Conservation (phyloP, 1,140 invertebrate genomes). For the Megathymus violae region DNA sequence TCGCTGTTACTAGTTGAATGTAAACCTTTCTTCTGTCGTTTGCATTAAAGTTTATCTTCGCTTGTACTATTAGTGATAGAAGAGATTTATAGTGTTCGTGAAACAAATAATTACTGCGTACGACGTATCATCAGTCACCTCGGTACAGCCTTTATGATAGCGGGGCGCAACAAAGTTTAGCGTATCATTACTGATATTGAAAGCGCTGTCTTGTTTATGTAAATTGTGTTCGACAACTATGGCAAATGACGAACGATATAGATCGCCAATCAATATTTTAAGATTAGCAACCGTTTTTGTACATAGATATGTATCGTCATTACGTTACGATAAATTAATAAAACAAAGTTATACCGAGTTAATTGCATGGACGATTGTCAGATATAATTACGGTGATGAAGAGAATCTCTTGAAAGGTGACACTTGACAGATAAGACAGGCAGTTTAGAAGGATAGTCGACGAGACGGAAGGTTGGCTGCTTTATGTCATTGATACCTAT, state of each 20-base stretch:
- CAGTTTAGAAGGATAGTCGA: too few relatives aligned
- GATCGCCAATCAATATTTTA: slow-evolving; percentile 11
- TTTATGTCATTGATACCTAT: too few relatives aligned
- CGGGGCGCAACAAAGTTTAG: slow-evolving; percentile 16
- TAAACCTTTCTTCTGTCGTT: background rate
- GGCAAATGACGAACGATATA: slow-evolving; percentile 27
- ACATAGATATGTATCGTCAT: too few relatives aligned
- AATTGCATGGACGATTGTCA: too few relatives aligned
- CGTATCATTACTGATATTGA: slow-evolving; percentile 33
- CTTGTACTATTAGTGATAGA: background rate
- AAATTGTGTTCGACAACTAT: slow-evolving; percentile 34
- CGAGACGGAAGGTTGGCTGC: too few relatives aligned
- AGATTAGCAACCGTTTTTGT: slow-evolving; percentile 16
- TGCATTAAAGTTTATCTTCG: background rate
- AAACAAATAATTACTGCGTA: slow-evolving; percentile 39
- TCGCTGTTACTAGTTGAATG: background rate
- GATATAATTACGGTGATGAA: too few relatives aligned
- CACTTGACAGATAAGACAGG: too few relatives aligned
- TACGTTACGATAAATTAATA: too few relatives aligned
- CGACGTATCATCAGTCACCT: slow-evolving; percentile 37
- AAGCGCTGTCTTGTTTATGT: slow-evolving; percentile 30
- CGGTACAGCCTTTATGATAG: slow-evolving; percentile 15
- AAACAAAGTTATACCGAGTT: too few relatives aligned
- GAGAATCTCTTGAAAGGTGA: too few relatives aligned
- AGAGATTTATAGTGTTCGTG: slow-evolving; percentile 25